These are phyloP conservation scores for Amblyopsis hoosieri DNA, from an alignment of 2,797 vertebrate species.

Conservation along the genomic window DNA sequence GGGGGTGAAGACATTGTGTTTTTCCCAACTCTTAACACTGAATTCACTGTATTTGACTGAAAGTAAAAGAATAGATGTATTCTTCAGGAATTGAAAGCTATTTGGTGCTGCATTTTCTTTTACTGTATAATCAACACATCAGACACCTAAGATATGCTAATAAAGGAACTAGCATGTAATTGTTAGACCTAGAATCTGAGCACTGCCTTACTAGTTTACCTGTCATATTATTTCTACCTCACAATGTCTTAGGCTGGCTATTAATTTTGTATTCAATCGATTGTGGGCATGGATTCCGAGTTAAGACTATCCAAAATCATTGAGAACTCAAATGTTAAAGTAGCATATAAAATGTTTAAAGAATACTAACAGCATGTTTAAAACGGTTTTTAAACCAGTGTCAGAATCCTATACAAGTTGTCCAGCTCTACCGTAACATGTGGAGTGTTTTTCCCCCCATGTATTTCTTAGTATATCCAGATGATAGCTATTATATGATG, in stretches of 20 bases:
- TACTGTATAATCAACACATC: not conserved
- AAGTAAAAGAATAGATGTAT: not conserved
- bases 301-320: too few species aligned
- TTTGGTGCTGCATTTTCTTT: not conserved
- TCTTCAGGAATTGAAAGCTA: not conserved
- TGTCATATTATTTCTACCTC: conserved; percentile 39
- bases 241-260: conserved; percentile 11
- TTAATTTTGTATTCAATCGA: not conserved
- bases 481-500: too few species aligned
- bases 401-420: too few species aligned
- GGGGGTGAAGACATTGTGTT: too few species aligned
- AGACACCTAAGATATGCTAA: not conserved
- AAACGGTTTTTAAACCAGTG: too few species aligned
- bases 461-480: too few species aligned
- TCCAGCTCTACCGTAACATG: too few species aligned
- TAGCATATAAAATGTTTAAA: too few species aligned
- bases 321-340: too few species aligned
- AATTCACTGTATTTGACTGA: not conserved
- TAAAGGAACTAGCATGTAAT: not conserved
- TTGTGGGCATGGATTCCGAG: too few species aligned
- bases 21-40: not conserved
- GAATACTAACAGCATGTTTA: too few species aligned
- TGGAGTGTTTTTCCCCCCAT: too few species aligned
- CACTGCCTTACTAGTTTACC: not conserved
- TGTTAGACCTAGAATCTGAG: not conserved